Percentiles rank a stretch among this genome's conserved stretches.
These are phyloP conservation scores for Achlya flavicornis DNA, from an alignment of 2,888 invertebrate species.

Conservation along the genomic window DNA sequence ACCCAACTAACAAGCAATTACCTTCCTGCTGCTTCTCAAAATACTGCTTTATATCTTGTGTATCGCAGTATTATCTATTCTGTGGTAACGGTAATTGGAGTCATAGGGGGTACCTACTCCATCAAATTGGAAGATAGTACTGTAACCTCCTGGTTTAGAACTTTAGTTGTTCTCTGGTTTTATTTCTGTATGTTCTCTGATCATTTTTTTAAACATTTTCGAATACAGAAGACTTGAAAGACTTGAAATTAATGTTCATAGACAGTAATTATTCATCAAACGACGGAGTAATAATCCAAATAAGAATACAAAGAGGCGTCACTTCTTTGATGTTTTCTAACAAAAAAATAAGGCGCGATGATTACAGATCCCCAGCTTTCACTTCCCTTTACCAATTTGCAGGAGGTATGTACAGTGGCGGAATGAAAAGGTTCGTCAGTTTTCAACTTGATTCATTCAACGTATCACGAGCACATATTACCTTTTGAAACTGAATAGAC, in stretches of 20 bases:
- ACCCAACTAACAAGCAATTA: neutral
- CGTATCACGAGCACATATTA: no score
- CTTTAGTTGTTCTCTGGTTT: neutral
- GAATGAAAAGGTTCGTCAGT: no score
- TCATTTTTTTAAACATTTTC: neutral
- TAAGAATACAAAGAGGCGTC: neutral
- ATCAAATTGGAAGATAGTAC: no score
- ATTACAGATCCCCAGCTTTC: slow-evolving; percentile 2
- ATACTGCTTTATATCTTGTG: no score
- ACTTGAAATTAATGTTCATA: neutral
- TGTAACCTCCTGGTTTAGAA: no score
- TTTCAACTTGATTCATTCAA: no score
- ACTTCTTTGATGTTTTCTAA: neutral
- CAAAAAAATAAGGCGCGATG: neutral
- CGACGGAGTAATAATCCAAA: neutral
- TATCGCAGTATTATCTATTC: no score
- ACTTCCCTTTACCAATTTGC: neutral
- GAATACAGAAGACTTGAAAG: neutral
- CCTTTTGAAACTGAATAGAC: no score
- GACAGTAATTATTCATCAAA: neutral
- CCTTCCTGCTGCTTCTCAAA: neutral
- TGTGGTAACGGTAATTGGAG: no score
- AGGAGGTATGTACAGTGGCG: neutral
- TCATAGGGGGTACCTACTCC: no score
- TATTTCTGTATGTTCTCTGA: neutral